Base-by-base conservation (phyloP, 2,797 vertebrate species). In the Silurus lanzhouensis region DNA sequence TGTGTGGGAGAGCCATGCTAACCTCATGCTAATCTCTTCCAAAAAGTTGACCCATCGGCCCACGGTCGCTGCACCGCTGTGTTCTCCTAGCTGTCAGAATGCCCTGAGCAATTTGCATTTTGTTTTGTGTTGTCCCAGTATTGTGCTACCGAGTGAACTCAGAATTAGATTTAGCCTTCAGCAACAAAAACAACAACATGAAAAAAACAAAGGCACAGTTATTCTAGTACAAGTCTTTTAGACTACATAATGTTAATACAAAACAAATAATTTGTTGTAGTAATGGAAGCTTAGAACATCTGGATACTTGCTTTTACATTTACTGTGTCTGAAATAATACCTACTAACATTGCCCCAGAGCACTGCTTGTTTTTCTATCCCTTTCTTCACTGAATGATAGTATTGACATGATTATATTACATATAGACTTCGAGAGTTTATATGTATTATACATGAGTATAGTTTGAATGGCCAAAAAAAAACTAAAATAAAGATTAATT, bases 51-150 rank as follows among this genome's bases (percentile, higher is more conserved):
- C 84, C 84, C 60, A 14, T 48, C 63, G 5, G 14, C 84, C 84
- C 74, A 84, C 68, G 20, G 66, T 31, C 57, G 80, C 79, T 25
- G 22, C 72, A 72, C 25, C 10, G 20, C 5, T 22, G 20, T 61
- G 61, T n/a, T 75, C 27, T 57, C 55, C 27, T 80, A 78, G 14
- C 77, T n/a, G 60, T 86, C 58, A 71, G 27, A 48, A 58, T 58
- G 14, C 64, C 74, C 61, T 25, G 67, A 86, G 82, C 81, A 85
- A 88, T 78, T 60, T 83, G 27, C 25, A 78, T 27, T 68, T 75
- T 55, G 64, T 58, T 86, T 60, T 74, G 75, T 81, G 63, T 60
- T 67, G 27, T 25, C 31, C 44, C 72, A 81, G 20, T n/a, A 46
- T 7, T 52, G n/a, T 72, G 7, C 44, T 75, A n/a, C 9, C 60